Conservation (phyloP, 2,888 invertebrate species). For the Ferdinandea cuprea region DNA sequence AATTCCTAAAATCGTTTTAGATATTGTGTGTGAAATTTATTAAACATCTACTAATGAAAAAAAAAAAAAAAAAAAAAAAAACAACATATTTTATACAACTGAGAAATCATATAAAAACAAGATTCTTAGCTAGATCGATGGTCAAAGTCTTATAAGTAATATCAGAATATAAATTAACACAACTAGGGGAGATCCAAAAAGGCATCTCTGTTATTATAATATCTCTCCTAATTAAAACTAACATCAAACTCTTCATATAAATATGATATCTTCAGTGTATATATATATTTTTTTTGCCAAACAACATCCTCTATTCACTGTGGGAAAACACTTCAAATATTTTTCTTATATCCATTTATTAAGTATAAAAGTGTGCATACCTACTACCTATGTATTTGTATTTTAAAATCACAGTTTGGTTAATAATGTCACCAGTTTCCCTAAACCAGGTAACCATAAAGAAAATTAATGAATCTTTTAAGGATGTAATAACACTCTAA, state of each 20-base stretch:
- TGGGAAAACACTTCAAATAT: constrained; percentile 41
- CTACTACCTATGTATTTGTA: constrained; percentile 56
- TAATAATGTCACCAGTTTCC: constrained; percentile 51
- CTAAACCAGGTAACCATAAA: constrained; percentile 48
- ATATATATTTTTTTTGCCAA: constrained; percentile 10
- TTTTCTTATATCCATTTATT: constrained; percentile 51
- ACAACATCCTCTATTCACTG: constrained; percentile 8
- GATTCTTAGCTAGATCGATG: neutral
- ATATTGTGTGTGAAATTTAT: constrained; percentile 63
- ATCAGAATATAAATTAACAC: constrained; percentile 28
- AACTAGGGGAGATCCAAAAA: neutral
- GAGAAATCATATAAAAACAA: constrained; percentile 20
- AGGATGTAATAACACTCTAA: constrained; percentile 55
- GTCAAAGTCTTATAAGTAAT: constrained; percentile 4
- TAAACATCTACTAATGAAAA: constrained; percentile 57
- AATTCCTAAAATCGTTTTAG: constrained; percentile 54
- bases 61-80: constrained; percentile 38
- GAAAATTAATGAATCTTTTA: constrained; percentile 24
- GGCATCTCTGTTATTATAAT: constrained; percentile 5
- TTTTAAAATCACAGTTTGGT: constrained; percentile 59
- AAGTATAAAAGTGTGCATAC: constrained; percentile 62
- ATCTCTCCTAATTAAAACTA: neutral
- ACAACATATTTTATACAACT: constrained; percentile 52
- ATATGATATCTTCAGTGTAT: constrained; percentile 18
- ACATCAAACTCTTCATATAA: neutral